Evolutionary conservation across 2,888 invertebrate species (phyloP).

Genomic region (Philereme transversata): DNA sequence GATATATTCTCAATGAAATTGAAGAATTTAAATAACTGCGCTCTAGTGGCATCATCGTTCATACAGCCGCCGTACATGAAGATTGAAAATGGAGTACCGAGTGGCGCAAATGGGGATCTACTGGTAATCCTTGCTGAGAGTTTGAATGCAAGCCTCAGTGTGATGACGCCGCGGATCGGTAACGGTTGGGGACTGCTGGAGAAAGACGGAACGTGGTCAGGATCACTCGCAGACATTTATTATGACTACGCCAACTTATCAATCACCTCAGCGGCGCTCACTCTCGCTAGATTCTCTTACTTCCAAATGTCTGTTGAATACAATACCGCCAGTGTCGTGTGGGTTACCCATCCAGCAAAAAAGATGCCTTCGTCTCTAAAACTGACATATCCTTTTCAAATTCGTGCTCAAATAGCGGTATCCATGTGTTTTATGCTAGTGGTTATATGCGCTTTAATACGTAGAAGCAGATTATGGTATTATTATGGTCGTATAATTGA

Average conservation of each 20-base stretch:
- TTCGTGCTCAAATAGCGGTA: conserved; percentile 51
- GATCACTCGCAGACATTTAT: conserved; percentile 65
- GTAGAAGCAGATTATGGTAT: conserved; percentile 47
- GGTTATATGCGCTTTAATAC: conserved; percentile 47
- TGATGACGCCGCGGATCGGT: conserved; percentile 59
- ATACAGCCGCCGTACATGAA: conserved; percentile 63
- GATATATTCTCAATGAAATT: conserved; percentile 58
- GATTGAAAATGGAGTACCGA: conserved; percentile 50
- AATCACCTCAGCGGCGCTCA: conserved; percentile 66
- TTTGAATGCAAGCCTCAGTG: conserved; percentile 58
- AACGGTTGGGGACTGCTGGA: conserved; percentile 64
- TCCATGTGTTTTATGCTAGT: conserved; percentile 53
- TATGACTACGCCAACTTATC: conserved; percentile 68
- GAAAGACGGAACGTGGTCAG: conserved; percentile 62
- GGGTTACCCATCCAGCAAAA: conserved; percentile 62
- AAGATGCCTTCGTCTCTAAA: conserved; percentile 60
- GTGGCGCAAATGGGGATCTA: conserved; percentile 66
- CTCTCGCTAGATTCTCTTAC: conserved; percentile 52
- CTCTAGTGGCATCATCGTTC: conserved; percentile 63
- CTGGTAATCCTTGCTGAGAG: conserved; percentile 54
- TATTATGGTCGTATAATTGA: conserved; percentile 29
- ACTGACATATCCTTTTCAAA: conserved; percentile 61
- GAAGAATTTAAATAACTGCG: conserved; percentile 58
- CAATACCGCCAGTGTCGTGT: conserved; percentile 48
- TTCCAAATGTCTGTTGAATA: conserved; percentile 66